Base-by-base conservation (phyloP, 1,140 invertebrate genomes). In the Palaemon carinicauda region DNA sequence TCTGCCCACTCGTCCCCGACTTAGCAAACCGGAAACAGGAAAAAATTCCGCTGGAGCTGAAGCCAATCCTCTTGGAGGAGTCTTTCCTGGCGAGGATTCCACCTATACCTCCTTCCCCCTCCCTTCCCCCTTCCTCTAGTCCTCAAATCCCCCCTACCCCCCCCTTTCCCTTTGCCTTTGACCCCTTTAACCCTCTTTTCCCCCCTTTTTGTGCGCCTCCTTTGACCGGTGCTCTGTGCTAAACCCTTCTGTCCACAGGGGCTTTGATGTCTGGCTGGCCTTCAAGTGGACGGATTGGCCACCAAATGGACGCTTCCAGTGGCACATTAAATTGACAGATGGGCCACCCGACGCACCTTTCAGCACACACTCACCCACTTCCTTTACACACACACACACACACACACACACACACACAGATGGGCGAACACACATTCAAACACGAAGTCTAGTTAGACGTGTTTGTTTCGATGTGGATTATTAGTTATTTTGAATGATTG, bases 291-390 rank as follows among this genome's bases (percentile, higher is more conserved):
- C 83, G 77, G 83, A 86, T 86, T 74, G 83, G 50, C 78, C 83
- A 80, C 83, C 69, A 86, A 86, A 86, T 80, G 83, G 78, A 86
- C 77, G 83, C 83, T 53, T 86, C 52, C 83, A 80, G 77, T 86
- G 77, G 80, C 83, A 86, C 83, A 80, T 86, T 86, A 86, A 86
- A 86, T 86, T 86, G 83, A 86, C 65, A 74, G 83, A 86, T 71
- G 77, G 77, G 54, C 83, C 31, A 79, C 77, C 75, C 31, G 71
- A 33, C 51, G 31, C 73, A 54, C 73, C 71, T 75, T 41, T 17
- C 15, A 56, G 31, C 81, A 56, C 71, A 56, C 52, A 41, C 56
- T 33, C 29, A 41, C 69, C 21, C 17, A 29, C 60, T 29, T 69
- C 15, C 60, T 24, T 29, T 27, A 29, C 60, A n/a, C 41, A 41